These are phyloP conservation scores for Myotis planiceps DNA, from an alignment of 2,797 vertebrate species.

Conservation along the genomic window DNA sequence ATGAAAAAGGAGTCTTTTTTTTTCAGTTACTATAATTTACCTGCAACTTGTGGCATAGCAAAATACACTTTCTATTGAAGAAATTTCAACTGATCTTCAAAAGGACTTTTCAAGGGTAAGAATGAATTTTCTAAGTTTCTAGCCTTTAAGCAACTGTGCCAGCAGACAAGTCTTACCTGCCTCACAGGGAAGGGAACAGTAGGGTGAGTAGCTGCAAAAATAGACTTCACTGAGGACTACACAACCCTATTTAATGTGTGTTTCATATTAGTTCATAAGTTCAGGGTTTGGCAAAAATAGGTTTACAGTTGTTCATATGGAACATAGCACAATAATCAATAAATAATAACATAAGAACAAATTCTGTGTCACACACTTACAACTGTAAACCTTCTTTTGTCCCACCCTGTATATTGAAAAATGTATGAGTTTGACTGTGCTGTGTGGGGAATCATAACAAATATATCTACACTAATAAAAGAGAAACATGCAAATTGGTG, in stretches of 20 bases:
- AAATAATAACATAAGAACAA: background rate
- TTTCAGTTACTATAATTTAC: background rate
- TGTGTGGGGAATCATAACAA: background rate
- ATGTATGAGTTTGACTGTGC: background rate
- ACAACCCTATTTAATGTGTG: background rate
- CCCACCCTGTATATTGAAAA: background rate
- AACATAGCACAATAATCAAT: background rate
- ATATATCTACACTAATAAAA: background rate
- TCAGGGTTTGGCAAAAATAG: background rate
- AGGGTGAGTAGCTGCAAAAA: background rate
- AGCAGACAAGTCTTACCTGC: background rate
- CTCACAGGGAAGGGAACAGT: background rate
- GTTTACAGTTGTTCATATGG: background rate
- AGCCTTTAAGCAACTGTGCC: background rate
- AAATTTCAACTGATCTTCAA: conserved; percentile 25
- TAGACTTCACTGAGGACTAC: background rate
- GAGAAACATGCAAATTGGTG: too few species aligned
- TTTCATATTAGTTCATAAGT: background rate
- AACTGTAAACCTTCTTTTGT: background rate
- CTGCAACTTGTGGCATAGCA: background rate
- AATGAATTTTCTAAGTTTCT: background rate
- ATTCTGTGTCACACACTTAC: background rate
- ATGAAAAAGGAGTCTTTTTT: conserved; percentile 38
- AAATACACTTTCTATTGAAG: background rate
- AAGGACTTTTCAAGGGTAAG: background rate